Percentiles rank a stretch among this genome's conserved stretches.
phyloP scores from a whole-genome alignment of 2,888 invertebrate species.

The Thymelicus acteon region DNA sequence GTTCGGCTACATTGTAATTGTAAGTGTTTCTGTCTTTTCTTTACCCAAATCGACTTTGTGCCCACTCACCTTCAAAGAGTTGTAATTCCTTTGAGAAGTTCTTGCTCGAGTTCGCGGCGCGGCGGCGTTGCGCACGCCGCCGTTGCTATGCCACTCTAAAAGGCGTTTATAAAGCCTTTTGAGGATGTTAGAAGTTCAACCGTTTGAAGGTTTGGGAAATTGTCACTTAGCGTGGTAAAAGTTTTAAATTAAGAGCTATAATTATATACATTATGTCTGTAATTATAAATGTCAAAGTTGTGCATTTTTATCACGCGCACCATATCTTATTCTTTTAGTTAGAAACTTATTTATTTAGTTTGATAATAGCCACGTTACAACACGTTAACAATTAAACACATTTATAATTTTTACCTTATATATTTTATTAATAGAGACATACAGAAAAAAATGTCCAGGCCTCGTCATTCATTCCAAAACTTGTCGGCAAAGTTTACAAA shows the following conservation, averaged over 20 bases:
- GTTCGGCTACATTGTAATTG: slow-evolving; percentile 76
- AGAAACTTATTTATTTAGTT: too few relatives aligned
- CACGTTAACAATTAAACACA: too few relatives aligned
- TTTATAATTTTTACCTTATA: too few relatives aligned
- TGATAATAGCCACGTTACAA: too few relatives aligned
- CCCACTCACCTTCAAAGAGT: slow-evolving; percentile 16
- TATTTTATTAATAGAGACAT: too few relatives aligned
- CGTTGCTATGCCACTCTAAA: slow-evolving; percentile 12
- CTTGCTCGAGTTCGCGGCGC: slow-evolving; percentile 1
- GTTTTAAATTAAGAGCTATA: background rate
- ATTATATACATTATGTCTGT: too few relatives aligned
- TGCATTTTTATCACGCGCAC: too few relatives aligned
- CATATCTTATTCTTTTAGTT: too few relatives aligned
- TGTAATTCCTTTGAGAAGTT: slow-evolving; percentile 28
- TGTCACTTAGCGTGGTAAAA: background rate
- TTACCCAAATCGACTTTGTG: slow-evolving; percentile 22
- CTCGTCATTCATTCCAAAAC: too few relatives aligned
- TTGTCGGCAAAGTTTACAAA: too few relatives aligned
- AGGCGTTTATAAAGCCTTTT: slow-evolving; percentile 14
- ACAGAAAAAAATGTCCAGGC: too few relatives aligned
- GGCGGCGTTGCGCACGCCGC: background rate
- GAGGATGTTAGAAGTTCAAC: background rate
- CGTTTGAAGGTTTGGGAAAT: background rate
- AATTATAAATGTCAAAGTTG: too few relatives aligned
- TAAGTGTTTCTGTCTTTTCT: slow-evolving; percentile 57